Percentiles rank a stretch among this genome's conserved stretches.
phyloP scores from a whole-genome alignment of 2,113 vertebrate genomes.

The Neotoma lepida region DNA sequence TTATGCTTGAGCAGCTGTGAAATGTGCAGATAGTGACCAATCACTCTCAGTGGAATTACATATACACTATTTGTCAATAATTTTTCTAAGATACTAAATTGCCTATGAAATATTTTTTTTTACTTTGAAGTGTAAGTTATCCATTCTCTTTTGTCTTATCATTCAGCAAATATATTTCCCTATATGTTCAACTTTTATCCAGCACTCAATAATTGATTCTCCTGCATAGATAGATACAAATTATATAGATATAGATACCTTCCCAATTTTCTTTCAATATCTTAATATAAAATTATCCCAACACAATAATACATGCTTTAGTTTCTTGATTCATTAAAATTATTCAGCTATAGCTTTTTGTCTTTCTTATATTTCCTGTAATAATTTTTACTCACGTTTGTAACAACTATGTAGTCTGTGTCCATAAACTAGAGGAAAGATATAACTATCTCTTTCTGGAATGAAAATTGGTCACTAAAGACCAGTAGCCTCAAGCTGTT shows the following conservation, averaged over 20 bases:
- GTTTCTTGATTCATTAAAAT: neutral
- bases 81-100: neutral
- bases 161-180: neutral
- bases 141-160: neutral
- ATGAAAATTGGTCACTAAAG: neutral
- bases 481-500: neutral
- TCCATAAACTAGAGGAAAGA: neutral
- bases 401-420: neutral
- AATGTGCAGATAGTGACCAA: neutral
- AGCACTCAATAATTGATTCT: neutral
- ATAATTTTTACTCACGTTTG: neutral
- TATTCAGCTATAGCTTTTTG: neutral
- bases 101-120: conserved; percentile 11
- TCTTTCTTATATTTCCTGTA: neutral
- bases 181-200: neutral
- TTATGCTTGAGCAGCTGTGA: neutral
- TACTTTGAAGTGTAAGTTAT: neutral
- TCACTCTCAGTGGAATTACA: neutral
- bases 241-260: neutral
- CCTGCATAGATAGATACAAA: neutral
- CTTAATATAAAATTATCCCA: neutral
- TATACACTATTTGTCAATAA: neutral
- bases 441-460: neutral
- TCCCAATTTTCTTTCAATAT: neutral
- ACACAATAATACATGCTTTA: neutral